Base-by-base conservation (phyloP, 2,113 vertebrate species). In the Corynorhinus townsendii region DNA sequence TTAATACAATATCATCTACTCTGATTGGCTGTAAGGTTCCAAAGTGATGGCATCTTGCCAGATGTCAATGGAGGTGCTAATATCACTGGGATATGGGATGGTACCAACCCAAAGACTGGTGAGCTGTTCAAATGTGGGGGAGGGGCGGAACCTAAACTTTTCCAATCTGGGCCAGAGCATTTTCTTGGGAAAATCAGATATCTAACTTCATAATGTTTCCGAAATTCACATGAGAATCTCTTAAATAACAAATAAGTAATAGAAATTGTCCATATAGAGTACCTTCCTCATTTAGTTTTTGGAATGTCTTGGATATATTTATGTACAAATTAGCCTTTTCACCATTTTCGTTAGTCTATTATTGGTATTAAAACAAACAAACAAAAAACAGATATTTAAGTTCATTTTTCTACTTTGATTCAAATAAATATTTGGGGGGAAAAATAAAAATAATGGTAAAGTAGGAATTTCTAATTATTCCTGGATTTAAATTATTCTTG, bases 1-100 rank as follows among this genome's bases (percentile, higher is more conserved):
- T 97, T 98, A 98, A 98, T 98, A 98, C 97, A 98, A 97, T 98
- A 98, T 98, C 98, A 98, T 98, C 98, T 96, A 93, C 94, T 96
- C 89, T 66, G 97, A 98, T 98, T 98, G 98, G 98, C 95, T 98
- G 90, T 68, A 97, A 97, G 96, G 96, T 92, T 97, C 95, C 95
- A 92, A 95, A 96, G 20, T 11, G 95, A 98, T 97, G 96, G 77
- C 73, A 95, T 97, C 94, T 33, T 92, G 54, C 93, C 91, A 96
- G 88, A 97, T 98, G 97, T 98, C 98, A 98, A 90, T 84, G 87
- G 93, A 94, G 52, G 43, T 71, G 62, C 92, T 92, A 45, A 64
- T 86, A 47, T 86, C 47, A 35, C 35, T 28, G 24, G 43, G 95
- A 97, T 93, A 87, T 82, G 66, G 92, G 95, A 89, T 94, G 91